Conservation (phyloP, 1,140 invertebrate genomes). For the Heliconius eleuchia region DNA sequence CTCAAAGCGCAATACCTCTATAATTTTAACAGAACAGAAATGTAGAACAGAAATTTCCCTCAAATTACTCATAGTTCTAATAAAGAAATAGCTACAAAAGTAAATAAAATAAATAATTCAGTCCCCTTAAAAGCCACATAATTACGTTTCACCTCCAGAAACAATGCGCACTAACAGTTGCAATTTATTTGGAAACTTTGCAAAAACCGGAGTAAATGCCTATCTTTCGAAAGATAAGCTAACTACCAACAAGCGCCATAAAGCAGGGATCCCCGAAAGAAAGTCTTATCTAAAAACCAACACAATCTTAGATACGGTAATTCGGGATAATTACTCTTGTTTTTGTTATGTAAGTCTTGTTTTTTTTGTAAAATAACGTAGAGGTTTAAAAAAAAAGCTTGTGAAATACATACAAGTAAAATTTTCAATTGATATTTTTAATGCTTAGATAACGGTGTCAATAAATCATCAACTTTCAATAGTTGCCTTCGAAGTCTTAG, state of each 20-base stretch:
- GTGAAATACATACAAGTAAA: too few relatives aligned
- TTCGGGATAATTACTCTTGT: constrained; percentile 32
- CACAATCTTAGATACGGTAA: constrained; percentile 22
- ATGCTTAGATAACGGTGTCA: too few relatives aligned
- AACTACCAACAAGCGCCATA: constrained; percentile 30
- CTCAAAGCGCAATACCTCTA: too few relatives aligned
- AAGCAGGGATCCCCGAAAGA: constrained; percentile 27
- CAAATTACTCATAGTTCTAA: neutral
- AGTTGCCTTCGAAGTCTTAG: too few relatives aligned
- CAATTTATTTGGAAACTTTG: constrained; percentile 26
- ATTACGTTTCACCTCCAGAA: neutral
- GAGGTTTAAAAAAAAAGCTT: too few relatives aligned
- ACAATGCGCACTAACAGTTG: constrained; percentile 8
- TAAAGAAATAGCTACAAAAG: neutral
- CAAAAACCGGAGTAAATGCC: neutral
- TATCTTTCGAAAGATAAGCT: constrained; percentile 23
- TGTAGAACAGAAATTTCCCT: too few relatives aligned
- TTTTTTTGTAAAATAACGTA: neutral
- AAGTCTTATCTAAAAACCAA: constrained; percentile 16
- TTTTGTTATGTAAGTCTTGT: constrained; percentile 17
- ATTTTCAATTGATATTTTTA: too few relatives aligned
- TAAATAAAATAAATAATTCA: neutral
- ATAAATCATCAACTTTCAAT: too few relatives aligned
- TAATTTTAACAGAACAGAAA: too few relatives aligned
- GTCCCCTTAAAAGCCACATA: neutral